Percentiles rank a stretch among this genome's conserved stretches.
phyloP scores from a whole-genome alignment of 2,113 vertebrate species.

The Drymodes brunneopygia region DNA sequence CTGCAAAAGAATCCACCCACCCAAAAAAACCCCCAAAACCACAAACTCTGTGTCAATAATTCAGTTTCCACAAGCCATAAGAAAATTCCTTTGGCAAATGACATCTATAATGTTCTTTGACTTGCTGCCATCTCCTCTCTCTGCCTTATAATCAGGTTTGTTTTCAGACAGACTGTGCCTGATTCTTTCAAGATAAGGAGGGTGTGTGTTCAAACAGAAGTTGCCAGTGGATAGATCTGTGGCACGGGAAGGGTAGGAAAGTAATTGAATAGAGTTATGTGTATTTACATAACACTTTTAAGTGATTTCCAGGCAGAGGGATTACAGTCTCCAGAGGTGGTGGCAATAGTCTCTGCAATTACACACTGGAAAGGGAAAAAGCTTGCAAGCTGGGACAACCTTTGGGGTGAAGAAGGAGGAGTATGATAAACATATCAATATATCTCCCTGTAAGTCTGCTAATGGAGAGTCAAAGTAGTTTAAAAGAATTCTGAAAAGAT shows the following conservation, averaged over 20 bases:
- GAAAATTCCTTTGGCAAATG: slow-evolving; percentile 22
- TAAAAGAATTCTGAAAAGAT: background rate
- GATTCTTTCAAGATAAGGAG: slow-evolving; percentile 18
- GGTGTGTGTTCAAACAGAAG: background rate
- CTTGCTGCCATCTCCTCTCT: slow-evolving; percentile 7
- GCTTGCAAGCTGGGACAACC: background rate
- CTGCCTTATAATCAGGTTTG: slow-evolving; percentile 17
- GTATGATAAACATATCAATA: rapidly evolving
- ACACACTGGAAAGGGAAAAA: background rate
- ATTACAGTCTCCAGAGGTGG: background rate
- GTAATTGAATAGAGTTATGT: background rate
- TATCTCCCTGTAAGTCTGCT: background rate
- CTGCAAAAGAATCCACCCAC: background rate
- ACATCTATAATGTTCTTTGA: slow-evolving; percentile 20
- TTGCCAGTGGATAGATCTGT: background rate
- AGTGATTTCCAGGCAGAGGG: background rate
- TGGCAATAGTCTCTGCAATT: background rate
- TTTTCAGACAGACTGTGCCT: slow-evolving; percentile 5
- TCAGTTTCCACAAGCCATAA: background rate
- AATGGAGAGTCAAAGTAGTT: background rate
- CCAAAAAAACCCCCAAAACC: background rate
- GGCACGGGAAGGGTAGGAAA: background rate
- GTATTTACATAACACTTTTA: background rate
- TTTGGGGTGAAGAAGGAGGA: background rate
- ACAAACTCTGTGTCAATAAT: background rate